Percentiles rank a stretch among this genome's conserved stretches.
phyloP scores from a whole-genome alignment of 2,797 vertebrate genomes.

The Caiman crocodilus region DNA sequence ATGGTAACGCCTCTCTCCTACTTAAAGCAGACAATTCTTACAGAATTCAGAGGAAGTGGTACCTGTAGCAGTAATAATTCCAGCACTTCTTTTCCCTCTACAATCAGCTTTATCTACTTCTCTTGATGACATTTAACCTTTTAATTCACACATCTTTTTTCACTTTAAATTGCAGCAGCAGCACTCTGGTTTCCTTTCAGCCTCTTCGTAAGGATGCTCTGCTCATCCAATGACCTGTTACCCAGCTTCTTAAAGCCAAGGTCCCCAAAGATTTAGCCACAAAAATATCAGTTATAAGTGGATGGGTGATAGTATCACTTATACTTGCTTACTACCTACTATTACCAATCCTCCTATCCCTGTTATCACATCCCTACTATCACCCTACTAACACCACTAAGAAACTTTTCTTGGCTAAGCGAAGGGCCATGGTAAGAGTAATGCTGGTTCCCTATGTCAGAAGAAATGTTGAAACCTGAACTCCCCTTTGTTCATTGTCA shows the following conservation, averaged over 20 bases:
- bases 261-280: neutral
- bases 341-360: too few relatives aligned
- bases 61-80: neutral
- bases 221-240: neutral
- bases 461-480: neutral
- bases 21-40: too few relatives aligned
- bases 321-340: too few relatives aligned
- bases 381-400: neutral
- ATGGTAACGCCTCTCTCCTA: too few relatives aligned
- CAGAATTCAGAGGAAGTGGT: too few relatives aligned
- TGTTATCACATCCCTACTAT: too few relatives aligned
- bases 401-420: neutral
- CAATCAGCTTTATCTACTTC: neutral
- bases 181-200: neutral
- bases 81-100: neutral
- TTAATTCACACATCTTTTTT: neutral
- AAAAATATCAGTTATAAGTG: too few relatives aligned
- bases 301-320: too few relatives aligned
- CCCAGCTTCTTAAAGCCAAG: neutral
- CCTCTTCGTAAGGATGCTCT: too few relatives aligned
- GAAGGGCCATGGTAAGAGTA: neutral
- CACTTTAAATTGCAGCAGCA: too few relatives aligned
- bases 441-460: neutral
- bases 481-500: neutral
- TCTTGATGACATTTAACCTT: neutral